Conservation (phyloP, 2,113 vertebrate genomes). For the Carettochelys insculpta region DNA sequence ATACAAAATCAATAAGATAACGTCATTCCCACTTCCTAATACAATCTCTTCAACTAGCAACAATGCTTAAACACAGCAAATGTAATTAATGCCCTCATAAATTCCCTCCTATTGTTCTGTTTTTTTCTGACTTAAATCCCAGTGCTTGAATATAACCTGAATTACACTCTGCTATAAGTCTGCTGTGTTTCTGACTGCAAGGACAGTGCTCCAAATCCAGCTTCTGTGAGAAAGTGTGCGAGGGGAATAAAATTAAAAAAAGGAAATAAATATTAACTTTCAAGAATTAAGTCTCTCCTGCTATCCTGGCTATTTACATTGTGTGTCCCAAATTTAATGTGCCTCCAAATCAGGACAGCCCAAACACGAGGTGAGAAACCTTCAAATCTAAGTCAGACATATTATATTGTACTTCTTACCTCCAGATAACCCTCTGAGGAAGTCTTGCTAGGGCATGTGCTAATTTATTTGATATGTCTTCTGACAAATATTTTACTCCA, state of each 20-base stretch:
- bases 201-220: neutral
- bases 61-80: fast-evolving
- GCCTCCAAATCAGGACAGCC: neutral
- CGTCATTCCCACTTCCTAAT: neutral
- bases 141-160: neutral
- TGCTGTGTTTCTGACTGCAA: neutral
- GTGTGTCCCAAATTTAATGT: neutral
- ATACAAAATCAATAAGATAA: neutral
- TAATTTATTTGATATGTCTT: slow-evolving; percentile 91
- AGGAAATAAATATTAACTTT: neutral
- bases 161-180: neutral
- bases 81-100: fast-evolving
- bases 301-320: neutral
- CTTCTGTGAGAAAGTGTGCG: neutral
- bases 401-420: slow-evolving; percentile 74
- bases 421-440: slow-evolving; percentile 95
- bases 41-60: neutral
- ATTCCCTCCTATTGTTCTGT: neutral
- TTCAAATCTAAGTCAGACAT: neutral
- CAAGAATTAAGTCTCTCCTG: neutral
- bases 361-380: fast-evolving
- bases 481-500: slow-evolving; percentile 95
- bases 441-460: slow-evolving; percentile 89
- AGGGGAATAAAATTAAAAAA: neutral
- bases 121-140: neutral